Evolutionary conservation across 2,888 invertebrate species (phyloP), one percentile per base, ranked within the genome.

Genomic region (Heliconius cydno): DNA sequence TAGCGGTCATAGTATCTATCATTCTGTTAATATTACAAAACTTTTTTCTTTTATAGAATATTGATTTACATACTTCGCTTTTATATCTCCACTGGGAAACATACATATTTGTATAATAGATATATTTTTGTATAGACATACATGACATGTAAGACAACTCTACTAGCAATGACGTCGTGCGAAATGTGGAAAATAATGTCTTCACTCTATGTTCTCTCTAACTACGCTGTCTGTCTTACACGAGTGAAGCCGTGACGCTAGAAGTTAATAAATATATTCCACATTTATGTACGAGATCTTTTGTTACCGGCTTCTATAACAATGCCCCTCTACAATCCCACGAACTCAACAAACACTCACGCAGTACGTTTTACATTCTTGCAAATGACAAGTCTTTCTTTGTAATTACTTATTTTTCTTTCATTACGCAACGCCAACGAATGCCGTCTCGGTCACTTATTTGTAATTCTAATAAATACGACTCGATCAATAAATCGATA

Each of bases 391-490:
- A 66, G 25, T 34, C 30, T 73, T 74, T 78, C 78, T 74, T 13
- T 52, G 78, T 74, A 78, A 78, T 60, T 67, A 30, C 63, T 71
- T 46, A 60, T 77, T 63, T 65, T 74, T 73, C 73, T 67, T 52
- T 66, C 65, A 38, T 78, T 78, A 46, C 73, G 60, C 66, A 81
- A 75, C 34, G 52, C 34, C 77, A 71, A 81, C 41, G 71, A 63
- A 75, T 19, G 73, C 52, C 30, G 77, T 77, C 79, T 74, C 60
- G 68, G 34, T 25, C n/a, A 15, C 73, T 38, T 52, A 82, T 82
- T 83, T 82, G 81, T 81, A 81, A 80, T 83, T 83, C 81, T 81
- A 84, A 84, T 84, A 77, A 76, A 78, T 68, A 78, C 79, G 75
- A 81, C 79, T 80, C 68, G 81, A 67, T 80, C 73, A 41, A 75